Evolutionary conservation across 2,113 vertebrate genomes (phyloP).

Genomic region (Pteruthius melanotis): DNA sequence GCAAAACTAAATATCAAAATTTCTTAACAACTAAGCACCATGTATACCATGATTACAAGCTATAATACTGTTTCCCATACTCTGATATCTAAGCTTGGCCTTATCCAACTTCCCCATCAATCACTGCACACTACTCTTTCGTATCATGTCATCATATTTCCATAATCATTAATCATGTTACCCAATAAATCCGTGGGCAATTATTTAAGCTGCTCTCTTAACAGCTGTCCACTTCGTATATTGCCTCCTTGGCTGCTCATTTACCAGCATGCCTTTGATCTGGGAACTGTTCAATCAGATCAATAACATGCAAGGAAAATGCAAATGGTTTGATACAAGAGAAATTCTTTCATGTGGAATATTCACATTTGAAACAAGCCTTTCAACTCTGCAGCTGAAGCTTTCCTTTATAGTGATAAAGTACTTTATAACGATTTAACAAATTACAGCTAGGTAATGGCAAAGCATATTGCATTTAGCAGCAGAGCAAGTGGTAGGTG

Average conservation of each 20-base stretch:
- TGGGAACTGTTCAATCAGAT: conserved; percentile 44
- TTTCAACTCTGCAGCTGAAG: conserved; percentile 39
- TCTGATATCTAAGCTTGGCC: neutral
- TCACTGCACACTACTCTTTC: conserved; percentile 28
- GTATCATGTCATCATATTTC: conserved; percentile 60
- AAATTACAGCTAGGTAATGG: neutral
- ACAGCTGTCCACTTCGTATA: conserved; percentile 27
- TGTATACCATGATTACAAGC: neutral
- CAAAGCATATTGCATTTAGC: neutral
- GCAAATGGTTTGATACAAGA: conserved; percentile 26
- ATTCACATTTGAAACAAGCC: conserved; percentile 24
- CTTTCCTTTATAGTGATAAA: neutral
- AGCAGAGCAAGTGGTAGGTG: neutral
- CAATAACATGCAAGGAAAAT: conserved; percentile 41
- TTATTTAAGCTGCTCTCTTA: conserved; percentile 60
- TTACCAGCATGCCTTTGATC: conserved; percentile 50
- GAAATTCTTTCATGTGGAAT: conserved; percentile 55
- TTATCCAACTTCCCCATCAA: conserved; percentile 42
- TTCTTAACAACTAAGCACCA: neutral
- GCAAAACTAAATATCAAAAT: neutral
- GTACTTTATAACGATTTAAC: neutral
- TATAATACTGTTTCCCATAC: neutral
- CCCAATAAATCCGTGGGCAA: conserved; percentile 48
- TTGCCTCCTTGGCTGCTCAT: conserved; percentile 46
- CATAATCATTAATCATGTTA: conserved; percentile 67